phyloP scores from a whole-genome alignment of 1,140 invertebrate genomes.

The Holotrichia oblita region DNA sequence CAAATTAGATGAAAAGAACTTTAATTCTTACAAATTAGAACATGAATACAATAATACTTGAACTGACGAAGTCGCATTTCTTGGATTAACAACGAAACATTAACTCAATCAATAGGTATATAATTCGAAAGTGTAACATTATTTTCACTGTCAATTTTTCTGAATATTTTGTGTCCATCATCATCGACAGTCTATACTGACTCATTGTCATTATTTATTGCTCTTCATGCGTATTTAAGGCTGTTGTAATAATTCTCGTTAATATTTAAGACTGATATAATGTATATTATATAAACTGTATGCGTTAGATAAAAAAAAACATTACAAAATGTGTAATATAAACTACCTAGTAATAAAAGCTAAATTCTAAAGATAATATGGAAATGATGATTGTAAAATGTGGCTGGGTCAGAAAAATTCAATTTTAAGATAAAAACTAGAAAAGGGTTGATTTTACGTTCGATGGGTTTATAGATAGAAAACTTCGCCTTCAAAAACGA shows the following conservation, averaged over 20 bases:
- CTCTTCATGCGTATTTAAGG: slow-evolving; percentile 27
- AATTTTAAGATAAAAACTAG: background rate
- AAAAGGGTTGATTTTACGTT: background rate
- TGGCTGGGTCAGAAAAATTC: background rate
- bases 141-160: background rate
- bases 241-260: slow-evolving; percentile 38
- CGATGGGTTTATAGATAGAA: background rate
- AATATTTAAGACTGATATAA: slow-evolving; percentile 40
- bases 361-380: slow-evolving; percentile 4
- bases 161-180: background rate
- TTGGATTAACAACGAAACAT: background rate
- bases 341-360: slow-evolving; percentile 16
- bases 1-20: too few relatives aligned
- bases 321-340: slow-evolving; percentile 11
- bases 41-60: too few relatives aligned
- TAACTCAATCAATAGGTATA: background rate
- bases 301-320: background rate
- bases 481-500: background rate
- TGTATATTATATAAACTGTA: slow-evolving; percentile 22
- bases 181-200: background rate
- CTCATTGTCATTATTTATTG: background rate
- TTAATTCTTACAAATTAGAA: too few relatives aligned
- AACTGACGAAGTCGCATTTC: background rate
- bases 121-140: background rate
- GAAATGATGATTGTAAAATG: slow-evolving; percentile 23